phyloP scores from a whole-genome alignment of 2,888 invertebrate genomes.

The Chelonus formosanus region DNA sequence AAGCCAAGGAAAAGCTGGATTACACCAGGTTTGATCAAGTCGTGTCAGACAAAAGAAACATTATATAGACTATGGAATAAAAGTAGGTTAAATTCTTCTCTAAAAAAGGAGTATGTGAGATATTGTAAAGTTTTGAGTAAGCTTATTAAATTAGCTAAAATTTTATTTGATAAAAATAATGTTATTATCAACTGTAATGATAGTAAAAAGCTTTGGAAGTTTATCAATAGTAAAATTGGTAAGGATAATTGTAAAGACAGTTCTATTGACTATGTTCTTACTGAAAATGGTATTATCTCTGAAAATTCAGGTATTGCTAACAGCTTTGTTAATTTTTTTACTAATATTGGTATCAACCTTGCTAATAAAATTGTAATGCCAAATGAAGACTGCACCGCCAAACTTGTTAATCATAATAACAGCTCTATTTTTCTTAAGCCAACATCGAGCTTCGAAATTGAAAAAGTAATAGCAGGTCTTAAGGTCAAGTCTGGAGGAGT shows the following conservation, averaged over 20 bases:
- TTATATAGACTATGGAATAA: not conserved
- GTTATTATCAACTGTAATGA: not conserved
- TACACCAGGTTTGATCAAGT: not conserved
- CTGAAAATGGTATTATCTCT: not conserved
- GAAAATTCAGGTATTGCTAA: conserved; percentile 9
- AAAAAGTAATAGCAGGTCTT: not conserved
- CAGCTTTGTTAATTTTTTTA: conserved; percentile 8
- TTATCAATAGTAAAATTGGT: conserved; percentile 8
- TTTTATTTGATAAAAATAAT: conserved; percentile 4
- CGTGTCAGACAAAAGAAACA: not conserved
- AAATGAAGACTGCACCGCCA: no score
- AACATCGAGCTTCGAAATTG: not conserved
- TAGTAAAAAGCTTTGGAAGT: conserved; percentile 6
- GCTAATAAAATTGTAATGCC: not conserved
- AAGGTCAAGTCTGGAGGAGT: conserved; percentile 10
- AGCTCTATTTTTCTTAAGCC: conserved; percentile 3
- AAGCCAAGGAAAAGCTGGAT: not conserved
- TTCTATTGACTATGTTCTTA: not conserved
- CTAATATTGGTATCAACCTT: conserved; percentile 1
- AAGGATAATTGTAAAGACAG: not conserved
- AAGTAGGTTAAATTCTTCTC: not conserved
- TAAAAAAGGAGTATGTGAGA: not conserved
- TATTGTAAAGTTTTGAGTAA: conserved; percentile 9
- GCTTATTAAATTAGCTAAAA: conserved; percentile 5
- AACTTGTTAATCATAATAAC: not conserved